Base-by-base conservation (phyloP, 2,113 vertebrate genomes). In the Sphaerodactylus townsendi region DNA sequence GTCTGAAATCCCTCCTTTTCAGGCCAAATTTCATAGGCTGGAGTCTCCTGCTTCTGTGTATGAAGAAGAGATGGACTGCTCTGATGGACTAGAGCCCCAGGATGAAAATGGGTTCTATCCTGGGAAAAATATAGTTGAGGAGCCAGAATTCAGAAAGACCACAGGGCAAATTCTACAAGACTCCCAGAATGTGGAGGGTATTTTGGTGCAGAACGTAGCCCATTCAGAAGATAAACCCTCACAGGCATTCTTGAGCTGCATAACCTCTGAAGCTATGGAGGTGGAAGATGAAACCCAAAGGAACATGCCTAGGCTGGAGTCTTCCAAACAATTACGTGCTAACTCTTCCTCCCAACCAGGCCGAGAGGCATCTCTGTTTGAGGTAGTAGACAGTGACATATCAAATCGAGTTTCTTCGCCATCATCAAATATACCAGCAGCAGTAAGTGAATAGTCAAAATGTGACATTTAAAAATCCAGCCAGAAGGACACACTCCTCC, bases 51-150 rank as follows among this genome's bases (percentile, higher is more conserved):
- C 78, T 75, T 53, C 87, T 21, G 96, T 96, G 62, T 95, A 95
- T 64, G 96, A 97, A 0, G 97, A 98, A 85, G 97, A 96, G 28
- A 99, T 99, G 99, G 98, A 99, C 92, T 99, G 97, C 92, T 97
- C 96, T 56, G 96, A 95, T 90, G 96, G 94, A 86, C 91, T 91
- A 48, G 89, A 89, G 71, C 50, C 89, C 71, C 94, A 96, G 80
- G 97, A 97, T 85, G 96, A 97, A 89, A 97, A 96, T 25, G 95
- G 95, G 46, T 92, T 95, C 86, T 96, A 92, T 83, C 86, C 90
- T 71, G 85, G 87, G 80, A 86, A 85, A 79, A 92, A 79, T 68
- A 71, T 56, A 0, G 72, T 64, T 84, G 86, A 86, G 76, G 78
- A 89, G 75, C n/a, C 64, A 86, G 71, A 28, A 0, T 14, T 30